These are phyloP conservation scores for Lates japonicus DNA, from an alignment of 2,797 vertebrate species.

Conservation along the genomic window DNA sequence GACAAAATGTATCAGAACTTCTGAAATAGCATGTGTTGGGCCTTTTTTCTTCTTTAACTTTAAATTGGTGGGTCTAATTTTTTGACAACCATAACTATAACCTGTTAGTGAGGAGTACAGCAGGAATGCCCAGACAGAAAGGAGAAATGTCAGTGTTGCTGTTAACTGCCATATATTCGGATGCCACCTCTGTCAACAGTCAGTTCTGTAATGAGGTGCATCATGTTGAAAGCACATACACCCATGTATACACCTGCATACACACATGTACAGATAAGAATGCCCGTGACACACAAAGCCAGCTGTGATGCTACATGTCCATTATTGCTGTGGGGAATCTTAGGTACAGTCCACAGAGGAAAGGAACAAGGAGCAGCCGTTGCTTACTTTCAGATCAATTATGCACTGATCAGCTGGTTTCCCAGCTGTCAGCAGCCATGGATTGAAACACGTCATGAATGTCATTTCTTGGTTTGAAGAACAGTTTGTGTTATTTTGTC, in stretches of 20 bases:
- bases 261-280: constrained; percentile 14
- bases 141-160: neutral
- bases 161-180: neutral
- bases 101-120: neutral
- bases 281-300: neutral
- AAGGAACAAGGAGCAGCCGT: constrained; percentile 68
- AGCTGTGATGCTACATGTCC: constrained; percentile 44
- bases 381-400: constrained; percentile 77
- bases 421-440: constrained; percentile 63
- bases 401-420: constrained; percentile 32
- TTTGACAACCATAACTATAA: neutral
- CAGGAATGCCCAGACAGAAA: neutral
- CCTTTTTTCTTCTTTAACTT: neutral
- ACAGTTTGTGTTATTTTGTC: constrained; percentile 54
- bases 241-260: neutral
- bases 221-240: neutral
- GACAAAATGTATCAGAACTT: neutral
- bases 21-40: neutral
- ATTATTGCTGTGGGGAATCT: neutral
- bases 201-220: constrained; percentile 1
- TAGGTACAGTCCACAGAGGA: constrained; percentile 35
- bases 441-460: constrained; percentile 73
- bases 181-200: neutral
- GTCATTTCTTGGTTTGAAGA: constrained; percentile 56
- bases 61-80: neutral